phyloP scores from a whole-genome alignment of 2,797 vertebrate species.

The Distichodus sexfasciatus region DNA sequence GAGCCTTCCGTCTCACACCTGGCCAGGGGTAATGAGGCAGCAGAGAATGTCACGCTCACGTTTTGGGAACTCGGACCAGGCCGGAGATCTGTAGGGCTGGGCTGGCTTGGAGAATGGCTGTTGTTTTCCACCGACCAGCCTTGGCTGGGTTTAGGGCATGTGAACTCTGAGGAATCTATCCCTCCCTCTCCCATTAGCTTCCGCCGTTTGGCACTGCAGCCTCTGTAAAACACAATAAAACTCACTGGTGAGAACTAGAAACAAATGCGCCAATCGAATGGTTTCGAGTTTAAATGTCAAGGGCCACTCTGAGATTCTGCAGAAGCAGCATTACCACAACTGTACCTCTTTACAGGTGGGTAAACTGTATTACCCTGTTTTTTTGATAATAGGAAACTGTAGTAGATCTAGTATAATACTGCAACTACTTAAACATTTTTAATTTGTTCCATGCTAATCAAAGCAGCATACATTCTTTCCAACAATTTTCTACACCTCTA shows the following conservation, averaged over 20 bases:
- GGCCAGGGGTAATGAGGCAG: conserved; percentile 20
- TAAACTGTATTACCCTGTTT: no score
- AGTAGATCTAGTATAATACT: no score
- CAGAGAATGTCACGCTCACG: conserved; percentile 33
- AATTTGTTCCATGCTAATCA: no score
- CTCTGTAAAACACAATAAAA: conserved; percentile 54
- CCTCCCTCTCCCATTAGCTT: conserved; percentile 64
- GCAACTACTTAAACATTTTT: no score
- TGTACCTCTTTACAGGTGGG: no score
- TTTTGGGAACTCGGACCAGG: conserved; percentile 35
- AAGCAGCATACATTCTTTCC: no score
- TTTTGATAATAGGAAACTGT: no score
- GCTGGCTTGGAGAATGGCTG: conserved; percentile 41
- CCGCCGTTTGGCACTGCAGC: conserved; percentile 72
- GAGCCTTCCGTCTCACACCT: conserved; percentile 59
- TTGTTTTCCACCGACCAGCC: conserved; percentile 53
- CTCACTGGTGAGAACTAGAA: background rate
- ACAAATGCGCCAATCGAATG: background rate
- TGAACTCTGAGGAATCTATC: conserved; percentile 48
- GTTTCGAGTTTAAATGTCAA: no score
- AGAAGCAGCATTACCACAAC: no score
- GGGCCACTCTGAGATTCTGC: no score
- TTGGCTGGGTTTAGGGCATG: conserved; percentile 1
- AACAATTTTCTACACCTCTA: no score
- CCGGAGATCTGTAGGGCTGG: conserved; percentile 38